Evolutionary conservation across 2,888 invertebrate species (phyloP), one percentile per base, ranked within the genome.

Genomic region (Eumacrocentrus americanus): DNA sequence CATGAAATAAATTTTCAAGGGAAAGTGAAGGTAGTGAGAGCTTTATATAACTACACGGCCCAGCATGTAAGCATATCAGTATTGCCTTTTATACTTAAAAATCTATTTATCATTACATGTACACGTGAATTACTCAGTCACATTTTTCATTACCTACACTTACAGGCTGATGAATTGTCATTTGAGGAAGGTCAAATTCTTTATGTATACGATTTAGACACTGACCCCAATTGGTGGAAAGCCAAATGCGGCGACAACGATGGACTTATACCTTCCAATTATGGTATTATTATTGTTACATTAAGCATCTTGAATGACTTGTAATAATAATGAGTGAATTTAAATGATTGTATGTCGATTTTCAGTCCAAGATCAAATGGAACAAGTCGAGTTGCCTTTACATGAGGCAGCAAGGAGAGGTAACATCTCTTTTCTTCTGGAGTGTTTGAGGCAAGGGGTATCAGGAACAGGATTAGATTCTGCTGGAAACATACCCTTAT

Each of bases 361-460:
- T n/a, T n/a, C n/a, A 87, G 86, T 87, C 48, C 84, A 83, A 69
- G 82, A 83, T 62, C 84, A 84, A 69, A 84, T 83, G 46, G 85
- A 87, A 72, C 82, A 85, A 62, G 78, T 88, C 48, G 83, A 85
- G 51, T 81, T 84, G 65, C 88, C 89, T 1, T 75, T 89, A 22
- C 88, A 89, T 71, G 88, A 89, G 72, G 88, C 88, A 47, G 86
- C 88, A 4, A 85, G 87, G 69, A 79, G 88, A 65, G 88, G 88
- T 44, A 88, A 89, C 70, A 67, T 87, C 14, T 81, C 80, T 5
- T 85, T 88, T 71, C 70, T 89, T 60, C 73, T 75, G 60, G 87
- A 88, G 74, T 88, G 87, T 70, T 73, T 89, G 22, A 72, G 76
- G 34, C 85, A 87, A 74, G 83, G 85, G 60, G 87, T 87, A 59